Evolutionary conservation across 2,113 vertebrate genomes (phyloP).

Genomic region (Reinhardtius hippoglossoides): DNA sequence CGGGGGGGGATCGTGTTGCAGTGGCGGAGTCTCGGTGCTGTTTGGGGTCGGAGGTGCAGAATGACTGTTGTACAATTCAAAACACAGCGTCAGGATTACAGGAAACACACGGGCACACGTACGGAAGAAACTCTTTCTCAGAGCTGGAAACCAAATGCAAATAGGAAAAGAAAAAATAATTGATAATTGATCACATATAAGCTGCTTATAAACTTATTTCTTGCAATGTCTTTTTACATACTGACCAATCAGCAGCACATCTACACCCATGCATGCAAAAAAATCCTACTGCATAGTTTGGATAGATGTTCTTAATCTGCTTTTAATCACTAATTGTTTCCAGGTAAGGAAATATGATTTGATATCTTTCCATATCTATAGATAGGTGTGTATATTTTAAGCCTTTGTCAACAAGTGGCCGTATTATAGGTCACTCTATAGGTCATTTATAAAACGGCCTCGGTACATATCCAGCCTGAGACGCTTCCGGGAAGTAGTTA

Average conservation of each 20-base stretch:
- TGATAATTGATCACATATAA: no score
- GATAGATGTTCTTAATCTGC: no score
- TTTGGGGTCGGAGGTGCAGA: not conserved
- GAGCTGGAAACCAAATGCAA: not conserved
- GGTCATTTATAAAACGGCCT: conserved; percentile 18
- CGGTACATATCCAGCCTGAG: conserved; percentile 47
- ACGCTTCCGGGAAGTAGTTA: conserved; percentile 61
- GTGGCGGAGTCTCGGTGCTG: not conserved
- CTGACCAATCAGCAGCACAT: no score
- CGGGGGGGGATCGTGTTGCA: not conserved
- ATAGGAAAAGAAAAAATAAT: not conserved
- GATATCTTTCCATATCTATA: no score
- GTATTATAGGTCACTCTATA: not conserved
- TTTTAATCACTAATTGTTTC: not conserved
- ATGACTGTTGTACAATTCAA: not conserved
- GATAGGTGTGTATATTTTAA: no score
- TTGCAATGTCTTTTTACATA: no score
- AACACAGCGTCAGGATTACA: not conserved
- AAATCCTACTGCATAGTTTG: no score
- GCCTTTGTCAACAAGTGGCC: not conserved
- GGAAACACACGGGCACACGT: no score
- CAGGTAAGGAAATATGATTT: not conserved
- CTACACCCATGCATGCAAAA: no score
- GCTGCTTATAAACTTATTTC: no score
- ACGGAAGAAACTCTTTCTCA: not conserved